A percentile compares a stretch with the other conserved stretches of the same genome.
phyloP scores from a whole-genome alignment of 1,140 invertebrate genomes.

The Oreohelix idahoensis region DNA sequence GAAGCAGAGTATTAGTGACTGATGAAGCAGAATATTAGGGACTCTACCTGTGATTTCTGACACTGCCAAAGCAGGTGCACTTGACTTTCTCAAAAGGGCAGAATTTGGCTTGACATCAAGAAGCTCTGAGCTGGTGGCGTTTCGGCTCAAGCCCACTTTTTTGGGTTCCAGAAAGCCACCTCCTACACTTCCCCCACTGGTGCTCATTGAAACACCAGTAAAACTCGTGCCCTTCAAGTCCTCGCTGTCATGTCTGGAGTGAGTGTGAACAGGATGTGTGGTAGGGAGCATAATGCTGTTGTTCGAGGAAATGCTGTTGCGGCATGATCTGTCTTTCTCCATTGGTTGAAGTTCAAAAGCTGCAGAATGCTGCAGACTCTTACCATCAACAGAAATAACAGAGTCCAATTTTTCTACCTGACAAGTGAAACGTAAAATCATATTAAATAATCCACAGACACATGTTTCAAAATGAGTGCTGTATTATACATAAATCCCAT shows the following conservation, averaged over 20 bases:
- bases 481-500: too few relatives aligned
- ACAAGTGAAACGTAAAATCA: too few relatives aligned
- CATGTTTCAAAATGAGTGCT: too few relatives aligned
- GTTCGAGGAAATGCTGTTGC: slow-evolving; percentile 17
- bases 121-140: slow-evolving; percentile 45
- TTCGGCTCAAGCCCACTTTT: slow-evolving; percentile 39
- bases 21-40: too few relatives aligned
- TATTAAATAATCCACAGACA: too few relatives aligned
- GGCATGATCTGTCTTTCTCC: slow-evolving; percentile 30
- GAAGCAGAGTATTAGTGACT: too few relatives aligned
- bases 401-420: slow-evolving; percentile 47
- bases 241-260: slow-evolving; percentile 57
- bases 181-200: slow-evolving; percentile 50
- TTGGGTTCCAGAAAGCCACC: slow-evolving; percentile 28
- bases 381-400: slow-evolving; percentile 37
- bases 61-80: slow-evolving; percentile 42
- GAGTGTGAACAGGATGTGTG: slow-evolving; percentile 48
- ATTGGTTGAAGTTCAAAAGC: slow-evolving; percentile 37
- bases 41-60: slow-evolving; percentile 30
- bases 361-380: neutral
- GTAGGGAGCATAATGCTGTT: slow-evolving; percentile 14
- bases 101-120: slow-evolving; percentile 47
- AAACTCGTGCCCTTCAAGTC: neutral
- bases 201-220: slow-evolving; percentile 31
- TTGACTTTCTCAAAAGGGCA: slow-evolving; percentile 45